A percentile compares a stretch with the other conserved stretches of the same genome.
Evolutionary conservation across 1,140 invertebrate species (phyloP).

Genomic region (Phthorimaea operculella): DNA sequence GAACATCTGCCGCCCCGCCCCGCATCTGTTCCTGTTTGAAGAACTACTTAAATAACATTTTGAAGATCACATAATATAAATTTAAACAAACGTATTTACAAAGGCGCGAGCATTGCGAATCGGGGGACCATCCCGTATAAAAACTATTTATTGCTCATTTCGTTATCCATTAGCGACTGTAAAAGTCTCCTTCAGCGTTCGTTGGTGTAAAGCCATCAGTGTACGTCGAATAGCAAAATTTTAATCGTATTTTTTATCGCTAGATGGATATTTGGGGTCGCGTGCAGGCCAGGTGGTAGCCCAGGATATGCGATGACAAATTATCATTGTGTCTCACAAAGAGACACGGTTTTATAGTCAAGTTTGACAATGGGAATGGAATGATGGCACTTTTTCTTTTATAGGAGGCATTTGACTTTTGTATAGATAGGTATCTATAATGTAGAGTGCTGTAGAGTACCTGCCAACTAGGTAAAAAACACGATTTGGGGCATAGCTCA

Average conservation of each 20-base stretch:
- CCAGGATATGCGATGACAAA: slow-evolving; percentile 45
- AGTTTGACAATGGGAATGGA: slow-evolving; percentile 28
- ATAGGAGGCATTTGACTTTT: background rate
- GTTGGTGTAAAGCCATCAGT: no score
- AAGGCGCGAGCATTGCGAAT: slow-evolving; percentile 53
- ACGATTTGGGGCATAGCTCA: no score
- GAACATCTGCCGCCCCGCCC: slow-evolving; percentile 39
- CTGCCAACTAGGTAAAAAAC: no score
- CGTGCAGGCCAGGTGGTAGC: slow-evolving; percentile 47
- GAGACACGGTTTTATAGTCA: slow-evolving; percentile 21
- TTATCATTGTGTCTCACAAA: slow-evolving; percentile 49
- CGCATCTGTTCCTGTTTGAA: slow-evolving; percentile 53
- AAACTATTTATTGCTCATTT: no score
- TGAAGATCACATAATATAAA: slow-evolving; percentile 61
- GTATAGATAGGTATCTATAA: background rate
- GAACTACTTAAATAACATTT: slow-evolving; percentile 55
- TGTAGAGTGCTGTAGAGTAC: no score
- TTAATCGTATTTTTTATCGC: no score
- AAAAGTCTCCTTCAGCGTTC: no score
- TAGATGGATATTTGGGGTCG: slow-evolving; percentile 29
- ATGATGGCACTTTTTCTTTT: slow-evolving; percentile 30
- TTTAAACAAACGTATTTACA: slow-evolving; percentile 57
- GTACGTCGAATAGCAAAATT: no score
- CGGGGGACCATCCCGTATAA: background rate
- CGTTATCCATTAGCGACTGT: no score